Evolutionary conservation across 2,113 vertebrate genomes (phyloP).

Genomic region (Phoenicopterus ruber): DNA sequence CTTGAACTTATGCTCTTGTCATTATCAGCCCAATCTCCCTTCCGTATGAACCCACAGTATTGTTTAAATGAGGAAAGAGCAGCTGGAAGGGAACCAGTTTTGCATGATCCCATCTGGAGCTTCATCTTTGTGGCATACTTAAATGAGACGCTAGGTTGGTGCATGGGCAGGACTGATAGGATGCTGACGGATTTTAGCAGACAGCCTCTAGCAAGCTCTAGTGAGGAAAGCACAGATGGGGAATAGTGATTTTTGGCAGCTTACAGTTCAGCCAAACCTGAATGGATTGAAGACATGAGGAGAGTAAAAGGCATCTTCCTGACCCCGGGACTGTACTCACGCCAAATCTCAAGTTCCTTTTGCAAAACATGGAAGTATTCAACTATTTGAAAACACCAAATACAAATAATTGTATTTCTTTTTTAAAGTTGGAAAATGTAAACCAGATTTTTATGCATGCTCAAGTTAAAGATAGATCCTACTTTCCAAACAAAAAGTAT

Average conservation of each 20-base stretch:
- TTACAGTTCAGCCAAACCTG: background rate
- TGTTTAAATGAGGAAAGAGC: constrained; percentile 45
- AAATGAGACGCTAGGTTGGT: constrained; percentile 3
- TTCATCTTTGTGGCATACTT: constrained; percentile 23
- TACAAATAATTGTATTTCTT: background rate
- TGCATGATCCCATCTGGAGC: constrained; percentile 57
- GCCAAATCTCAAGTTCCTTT: background rate
- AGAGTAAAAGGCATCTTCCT: background rate
- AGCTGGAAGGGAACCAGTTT: constrained; percentile 43
- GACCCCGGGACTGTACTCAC: background rate
- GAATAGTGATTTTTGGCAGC: constrained; percentile 33
- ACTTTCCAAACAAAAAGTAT: background rate
- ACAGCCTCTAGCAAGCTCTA: constrained; percentile 25
- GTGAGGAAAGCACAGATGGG: constrained; percentile 43
- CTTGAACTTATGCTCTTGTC: background rate
- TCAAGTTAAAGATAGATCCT: background rate
- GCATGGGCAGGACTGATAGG: constrained; percentile 25
- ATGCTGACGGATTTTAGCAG: constrained; percentile 34
- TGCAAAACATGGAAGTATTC: background rate
- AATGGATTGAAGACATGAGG: background rate
- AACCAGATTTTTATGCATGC: background rate
- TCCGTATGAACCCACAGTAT: background rate
- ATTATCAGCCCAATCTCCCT: constrained; percentile 34
- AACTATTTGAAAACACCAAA: background rate
- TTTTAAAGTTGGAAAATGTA: background rate